phyloP scores from a whole-genome alignment of 2,888 invertebrate genomes.

The Leptinotarsa juncta region DNA sequence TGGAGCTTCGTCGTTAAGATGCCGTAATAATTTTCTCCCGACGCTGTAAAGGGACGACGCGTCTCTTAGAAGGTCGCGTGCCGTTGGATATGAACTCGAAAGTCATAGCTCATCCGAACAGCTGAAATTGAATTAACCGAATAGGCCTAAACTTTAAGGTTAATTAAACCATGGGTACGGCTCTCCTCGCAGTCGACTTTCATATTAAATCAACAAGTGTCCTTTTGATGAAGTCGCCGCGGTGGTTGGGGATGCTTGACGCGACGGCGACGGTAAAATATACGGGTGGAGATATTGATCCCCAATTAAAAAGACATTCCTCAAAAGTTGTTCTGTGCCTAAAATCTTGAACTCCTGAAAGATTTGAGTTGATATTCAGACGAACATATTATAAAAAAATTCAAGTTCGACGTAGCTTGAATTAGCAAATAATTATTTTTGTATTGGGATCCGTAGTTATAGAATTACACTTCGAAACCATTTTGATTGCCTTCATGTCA shows the following conservation, averaged over 20 bases:
- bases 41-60: not conserved
- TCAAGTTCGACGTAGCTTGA: too few relatives aligned
- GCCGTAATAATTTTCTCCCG: not conserved
- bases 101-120: slow-evolving; percentile 41
- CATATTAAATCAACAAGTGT: slow-evolving; percentile 59
- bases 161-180: slow-evolving; percentile 52
- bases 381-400: too few relatives aligned
- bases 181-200: slow-evolving; percentile 33
- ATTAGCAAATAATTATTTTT: too few relatives aligned
- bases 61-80: slow-evolving; percentile 8
- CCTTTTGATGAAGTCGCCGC: slow-evolving; percentile 25
- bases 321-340: not conserved
- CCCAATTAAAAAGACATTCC: not conserved
- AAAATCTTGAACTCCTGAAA: too few relatives aligned
- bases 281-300: not conserved
- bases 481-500: too few relatives aligned
- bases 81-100: slow-evolving; percentile 19
- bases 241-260: not conserved
- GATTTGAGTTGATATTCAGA: too few relatives aligned
- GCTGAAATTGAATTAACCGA: slow-evolving; percentile 48
- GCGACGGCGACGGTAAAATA: not conserved
- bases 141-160: slow-evolving; percentile 51
- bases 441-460: too few relatives aligned
- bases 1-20: not conserved
- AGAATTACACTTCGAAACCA: too few relatives aligned